Percentiles rank a stretch among this genome's conserved stretches.
Conservation (phyloP, 2,797 vertebrate genomes). For the Orientallactaga sibirica region DNA sequence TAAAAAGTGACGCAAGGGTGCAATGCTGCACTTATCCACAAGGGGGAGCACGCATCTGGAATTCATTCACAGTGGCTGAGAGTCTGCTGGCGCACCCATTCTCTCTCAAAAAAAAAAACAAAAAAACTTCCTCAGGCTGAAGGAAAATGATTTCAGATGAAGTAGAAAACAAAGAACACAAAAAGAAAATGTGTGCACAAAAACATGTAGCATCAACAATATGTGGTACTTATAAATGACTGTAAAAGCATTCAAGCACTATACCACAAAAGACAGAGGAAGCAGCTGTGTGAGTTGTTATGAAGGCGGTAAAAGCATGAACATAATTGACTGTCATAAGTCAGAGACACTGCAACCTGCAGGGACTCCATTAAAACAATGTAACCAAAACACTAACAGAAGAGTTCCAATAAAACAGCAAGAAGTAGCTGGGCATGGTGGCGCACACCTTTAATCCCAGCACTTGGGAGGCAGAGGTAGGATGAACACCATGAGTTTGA, state of each 20-base stretch:
- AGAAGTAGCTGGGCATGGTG: not conserved
- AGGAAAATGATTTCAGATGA: constrained; percentile 8
- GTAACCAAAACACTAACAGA: not conserved
- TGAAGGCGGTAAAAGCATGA: not conserved
- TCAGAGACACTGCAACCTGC: not conserved
- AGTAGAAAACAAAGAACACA: not conserved
- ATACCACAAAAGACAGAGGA: not conserved
- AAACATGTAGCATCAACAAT: not conserved
- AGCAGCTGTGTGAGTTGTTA: not conserved
- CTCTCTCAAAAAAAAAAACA: no score
- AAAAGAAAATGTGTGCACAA: constrained; percentile 6
- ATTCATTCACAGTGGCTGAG: no score
- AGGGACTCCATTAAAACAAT: not conserved
- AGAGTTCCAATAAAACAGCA: not conserved
- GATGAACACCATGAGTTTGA: no score
- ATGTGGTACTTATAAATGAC: not conserved
- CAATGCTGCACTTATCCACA: no score
- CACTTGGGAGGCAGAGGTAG: no score
- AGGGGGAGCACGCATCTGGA: no score
- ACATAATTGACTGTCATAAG: not conserved
- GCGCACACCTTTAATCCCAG: no score
- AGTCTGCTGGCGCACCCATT: no score
- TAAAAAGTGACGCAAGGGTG: no score
- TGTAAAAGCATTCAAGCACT: not conserved
- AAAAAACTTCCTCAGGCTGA: not conserved